Evolutionary conservation across 2,888 invertebrate genomes (phyloP), one percentile per base, ranked within the genome.

Genomic region (Leptinotarsa haldemani): DNA sequence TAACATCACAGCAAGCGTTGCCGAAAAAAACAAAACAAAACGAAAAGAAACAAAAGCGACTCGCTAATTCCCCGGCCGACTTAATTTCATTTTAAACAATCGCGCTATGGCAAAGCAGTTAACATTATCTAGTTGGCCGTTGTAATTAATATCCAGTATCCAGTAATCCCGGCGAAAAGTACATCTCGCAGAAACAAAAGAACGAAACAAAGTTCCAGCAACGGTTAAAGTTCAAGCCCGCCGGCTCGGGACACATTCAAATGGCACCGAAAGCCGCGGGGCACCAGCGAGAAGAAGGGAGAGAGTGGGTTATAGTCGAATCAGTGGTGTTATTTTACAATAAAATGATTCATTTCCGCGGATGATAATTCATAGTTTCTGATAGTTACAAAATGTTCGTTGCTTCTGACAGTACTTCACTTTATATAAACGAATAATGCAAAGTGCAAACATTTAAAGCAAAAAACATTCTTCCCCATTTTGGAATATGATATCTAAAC

Each of bases 171-270:
- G 48, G 66, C 75, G 74, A 40, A 53, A 75, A 76, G 78, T 78
- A 75, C 79, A 78, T 80, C 79, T 80, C 78, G 75, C 65, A 70
- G 66, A 61, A 79, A 77, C 78, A 78, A 74, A 65, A 65, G 78
- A 73, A 78, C 79, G 47, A 78, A 79, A 74, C 70, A 77, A 81
- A 80, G 73, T 80, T 81, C 78, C 79, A 73, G 76, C 78, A 73
- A 74, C 75, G 80, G 79, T 78, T 79, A 81, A 81, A 80, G 77
- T 83, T 83, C 78, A 22, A 69, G 56, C 77, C 79, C 77, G 77
- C 84, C 79, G 78, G 77, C 83, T 75, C 77, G 83, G 83, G 84
- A 84, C 83, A 84, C 82, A 84, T 84, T 84, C 83, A 84, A 84
- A 84, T 83, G 82, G 83, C 82, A 83, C 84, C 83, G 84, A 84